Evolutionary conservation across 2,888 invertebrate species (phyloP).

Genomic region (Ariolimax columbianus): DNA sequence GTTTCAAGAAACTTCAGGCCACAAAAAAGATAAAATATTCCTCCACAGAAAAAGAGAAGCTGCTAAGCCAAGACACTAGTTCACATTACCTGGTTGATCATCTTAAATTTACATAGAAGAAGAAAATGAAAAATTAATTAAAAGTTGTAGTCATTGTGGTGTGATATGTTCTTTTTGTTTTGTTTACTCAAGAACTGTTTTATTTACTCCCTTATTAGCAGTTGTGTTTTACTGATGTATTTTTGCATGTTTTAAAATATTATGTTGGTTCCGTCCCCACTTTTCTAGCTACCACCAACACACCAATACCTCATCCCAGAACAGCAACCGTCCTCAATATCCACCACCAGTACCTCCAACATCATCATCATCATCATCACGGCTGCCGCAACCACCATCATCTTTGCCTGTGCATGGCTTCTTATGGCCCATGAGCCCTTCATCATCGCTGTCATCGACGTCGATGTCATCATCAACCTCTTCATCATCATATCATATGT

Average conservation of each 20-base stretch:
- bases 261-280: not conserved
- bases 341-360: slow-evolving; percentile 24
- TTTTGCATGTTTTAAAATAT: not conserved
- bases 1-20: too few species aligned
- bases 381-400: slow-evolving; percentile 38
- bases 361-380: slow-evolving; percentile 25
- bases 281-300: slow-evolving; percentile 33
- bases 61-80: too few species aligned
- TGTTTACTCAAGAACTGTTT: too few species aligned
- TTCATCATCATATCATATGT: slow-evolving; percentile 29
- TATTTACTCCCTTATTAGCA: too few species aligned
- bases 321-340: slow-evolving; percentile 14
- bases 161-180: too few species aligned
- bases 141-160: too few species aligned
- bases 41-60: too few species aligned
- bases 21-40: too few species aligned
- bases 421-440: slow-evolving; percentile 8
- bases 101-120: too few species aligned
- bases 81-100: too few species aligned
- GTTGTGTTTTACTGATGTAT: not conserved
- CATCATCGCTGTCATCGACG: slow-evolving; percentile 40
- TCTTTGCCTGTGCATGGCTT: slow-evolving; percentile 46
- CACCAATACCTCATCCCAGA: slow-evolving; percentile 1
- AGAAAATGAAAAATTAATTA: too few species aligned
- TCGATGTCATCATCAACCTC: slow-evolving; percentile 4